Conservation (phyloP, 2,113 vertebrate species). For the Podilymbus podiceps region DNA sequence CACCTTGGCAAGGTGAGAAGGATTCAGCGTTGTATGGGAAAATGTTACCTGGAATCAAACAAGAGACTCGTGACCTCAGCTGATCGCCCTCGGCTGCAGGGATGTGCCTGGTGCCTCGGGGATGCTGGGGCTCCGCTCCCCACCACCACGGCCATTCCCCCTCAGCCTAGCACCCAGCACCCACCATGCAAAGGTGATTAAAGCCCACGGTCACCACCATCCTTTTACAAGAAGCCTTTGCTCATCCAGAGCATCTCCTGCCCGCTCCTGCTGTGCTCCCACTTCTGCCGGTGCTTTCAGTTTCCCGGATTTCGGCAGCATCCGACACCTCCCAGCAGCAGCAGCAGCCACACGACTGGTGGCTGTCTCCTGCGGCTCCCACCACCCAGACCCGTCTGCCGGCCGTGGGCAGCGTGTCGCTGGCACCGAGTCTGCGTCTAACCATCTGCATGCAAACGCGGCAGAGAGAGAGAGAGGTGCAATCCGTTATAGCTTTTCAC, state of each 20-base stretch:
- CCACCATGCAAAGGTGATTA: background rate
- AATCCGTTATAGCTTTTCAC: background rate
- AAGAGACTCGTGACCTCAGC: background rate
- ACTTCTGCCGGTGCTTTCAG: fast-evolving
- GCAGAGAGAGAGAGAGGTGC: background rate
- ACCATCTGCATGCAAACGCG: fast-evolving
- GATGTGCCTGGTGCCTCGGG: fast-evolving
- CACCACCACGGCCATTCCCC: background rate
- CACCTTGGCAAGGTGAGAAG: background rate
- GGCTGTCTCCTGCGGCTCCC: background rate
- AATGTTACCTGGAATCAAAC: background rate
- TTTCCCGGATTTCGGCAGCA: background rate
- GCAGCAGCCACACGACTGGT: background rate
- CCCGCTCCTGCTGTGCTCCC: background rate
- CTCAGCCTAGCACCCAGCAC: background rate
- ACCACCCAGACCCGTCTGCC: background rate
- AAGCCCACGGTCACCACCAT: background rate
- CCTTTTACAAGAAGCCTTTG: background rate
- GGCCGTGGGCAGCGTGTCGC: fast-evolving
- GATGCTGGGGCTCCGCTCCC: background rate
- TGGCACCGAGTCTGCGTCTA: fast-evolving
- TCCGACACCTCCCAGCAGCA: background rate
- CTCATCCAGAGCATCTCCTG: background rate
- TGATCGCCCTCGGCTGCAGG: background rate
- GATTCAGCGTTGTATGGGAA: background rate